Conservation (phyloP, 30 jellyfish, hydroid and myxozoan genomes). For the Clytia hemisphaerica region DNA sequence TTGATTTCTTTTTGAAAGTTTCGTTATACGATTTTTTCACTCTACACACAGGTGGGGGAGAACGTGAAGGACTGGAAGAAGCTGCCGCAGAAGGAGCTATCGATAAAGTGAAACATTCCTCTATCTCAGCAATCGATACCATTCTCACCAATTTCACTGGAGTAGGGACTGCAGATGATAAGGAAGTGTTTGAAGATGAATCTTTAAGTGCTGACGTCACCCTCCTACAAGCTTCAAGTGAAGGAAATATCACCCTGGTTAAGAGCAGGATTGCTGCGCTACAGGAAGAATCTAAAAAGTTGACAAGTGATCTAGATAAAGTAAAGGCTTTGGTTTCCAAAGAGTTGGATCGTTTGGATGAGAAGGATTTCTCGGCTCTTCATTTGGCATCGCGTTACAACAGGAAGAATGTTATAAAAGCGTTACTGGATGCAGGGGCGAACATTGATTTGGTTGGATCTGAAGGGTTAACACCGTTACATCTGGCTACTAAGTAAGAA, state of each 20-base stretch:
- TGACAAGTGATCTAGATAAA: neutral
- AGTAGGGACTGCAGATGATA: no score
- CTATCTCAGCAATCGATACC: neutral
- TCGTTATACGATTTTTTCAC: no score
- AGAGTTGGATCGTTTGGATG: constrained; percentile 38
- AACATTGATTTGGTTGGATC: constrained; percentile 42
- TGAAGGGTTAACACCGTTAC: constrained; percentile 81
- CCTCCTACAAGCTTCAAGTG: no score
- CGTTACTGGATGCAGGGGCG: constrained; percentile 54
- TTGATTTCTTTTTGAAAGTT: no score
- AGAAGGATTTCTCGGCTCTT: constrained; percentile 66
- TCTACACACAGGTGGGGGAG: no score
- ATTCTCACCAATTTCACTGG: no score
- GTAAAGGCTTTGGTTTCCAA: neutral
- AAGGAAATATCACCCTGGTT: constrained; percentile 34
- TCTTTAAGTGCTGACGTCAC: no score
- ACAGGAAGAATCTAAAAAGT: no score
- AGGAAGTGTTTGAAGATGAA: no score
- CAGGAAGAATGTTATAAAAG: constrained; percentile 31
- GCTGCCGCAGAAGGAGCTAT: constrained; percentile 89
- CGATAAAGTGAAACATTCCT: constrained; percentile 23
- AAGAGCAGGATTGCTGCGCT: no score
- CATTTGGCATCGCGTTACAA: constrained; percentile 87
- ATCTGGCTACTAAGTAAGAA: constrained; percentile 78
- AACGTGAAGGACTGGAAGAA: constrained; percentile 74